Evolutionary conservation across 2,113 vertebrate species (phyloP).

Genomic region (Lagopus leucura): DNA sequence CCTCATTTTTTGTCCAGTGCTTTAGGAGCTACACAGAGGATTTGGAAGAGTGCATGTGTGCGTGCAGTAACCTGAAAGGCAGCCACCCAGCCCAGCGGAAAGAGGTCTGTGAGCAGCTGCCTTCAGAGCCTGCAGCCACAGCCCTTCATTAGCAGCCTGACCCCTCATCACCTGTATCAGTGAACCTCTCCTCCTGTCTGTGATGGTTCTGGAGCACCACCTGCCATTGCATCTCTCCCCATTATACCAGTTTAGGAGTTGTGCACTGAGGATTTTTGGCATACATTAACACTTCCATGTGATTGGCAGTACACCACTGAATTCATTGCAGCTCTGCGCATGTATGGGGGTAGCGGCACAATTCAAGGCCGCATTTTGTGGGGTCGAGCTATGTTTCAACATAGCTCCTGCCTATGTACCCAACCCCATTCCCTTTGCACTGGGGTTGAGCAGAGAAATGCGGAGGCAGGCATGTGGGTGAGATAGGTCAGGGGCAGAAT

Average conservation of each 20-base stretch:
- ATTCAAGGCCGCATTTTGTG: background rate
- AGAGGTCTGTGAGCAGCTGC: conserved; percentile 40
- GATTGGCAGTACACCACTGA: conserved; percentile 64
- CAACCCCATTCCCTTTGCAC: background rate
- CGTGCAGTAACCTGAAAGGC: background rate
- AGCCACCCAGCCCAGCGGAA: conserved; percentile 11
- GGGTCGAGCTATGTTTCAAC: background rate
- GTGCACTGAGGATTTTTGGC: conserved; percentile 65
- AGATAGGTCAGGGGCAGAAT: background rate
- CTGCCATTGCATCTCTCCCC: conserved; percentile 61
- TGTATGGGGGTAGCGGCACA: conserved; percentile 34
- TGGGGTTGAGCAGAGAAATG: background rate
- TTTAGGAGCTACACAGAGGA: background rate
- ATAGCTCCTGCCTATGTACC: background rate
- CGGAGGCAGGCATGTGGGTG: background rate
- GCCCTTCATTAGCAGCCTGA: conserved; percentile 68
- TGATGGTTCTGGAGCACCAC: conserved; percentile 57
- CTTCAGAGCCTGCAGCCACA: conserved; percentile 44
- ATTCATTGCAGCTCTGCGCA: conserved; percentile 36
- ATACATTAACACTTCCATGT: conserved; percentile 64
- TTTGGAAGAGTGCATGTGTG: background rate
- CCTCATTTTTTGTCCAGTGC: conserved; percentile 14
- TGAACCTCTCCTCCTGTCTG: conserved; percentile 26
- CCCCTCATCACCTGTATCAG: conserved; percentile 62
- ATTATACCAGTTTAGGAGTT: conserved; percentile 69